These are phyloP conservation scores for Quadriops clusia DNA, from an alignment of 2,888 invertebrate genomes.

Conservation along the genomic window DNA sequence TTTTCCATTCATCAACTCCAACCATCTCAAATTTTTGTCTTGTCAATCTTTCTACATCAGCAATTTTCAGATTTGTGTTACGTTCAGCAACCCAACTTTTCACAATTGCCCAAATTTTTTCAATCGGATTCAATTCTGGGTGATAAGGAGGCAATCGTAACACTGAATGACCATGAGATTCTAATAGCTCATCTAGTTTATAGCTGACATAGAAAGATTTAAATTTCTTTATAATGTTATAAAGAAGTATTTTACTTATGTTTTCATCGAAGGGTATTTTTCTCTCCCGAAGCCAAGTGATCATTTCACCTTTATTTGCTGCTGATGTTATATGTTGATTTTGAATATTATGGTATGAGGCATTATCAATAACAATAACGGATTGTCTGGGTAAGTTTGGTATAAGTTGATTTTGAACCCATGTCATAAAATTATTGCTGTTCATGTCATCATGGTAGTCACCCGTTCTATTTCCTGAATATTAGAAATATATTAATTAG, in stretches of 20 bases:
- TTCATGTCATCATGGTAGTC: constrained; percentile 26
- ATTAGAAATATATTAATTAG: background rate
- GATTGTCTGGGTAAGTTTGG: constrained; percentile 21
- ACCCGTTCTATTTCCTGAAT: constrained; percentile 15
- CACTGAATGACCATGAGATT: constrained; percentile 3
- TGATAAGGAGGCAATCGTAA: constrained; percentile 7
- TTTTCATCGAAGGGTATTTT: constrained; percentile 5
- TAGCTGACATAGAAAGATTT: background rate
- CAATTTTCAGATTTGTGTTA: constrained; percentile 8
- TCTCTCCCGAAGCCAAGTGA: constrained; percentile 7
- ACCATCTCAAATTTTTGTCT: constrained; percentile 6
- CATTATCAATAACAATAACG: constrained; percentile 15
- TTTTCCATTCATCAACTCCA: constrained; percentile 2
- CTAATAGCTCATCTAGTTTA: constrained; percentile 6
- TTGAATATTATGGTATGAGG: constrained; percentile 21
- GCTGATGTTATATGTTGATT: constrained; percentile 3
- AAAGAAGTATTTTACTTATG: too few relatives aligned
- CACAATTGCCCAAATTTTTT: constrained; percentile 9
- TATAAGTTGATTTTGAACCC: constrained; percentile 19
- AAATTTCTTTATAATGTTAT: constrained; percentile 1
- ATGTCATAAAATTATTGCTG: constrained; percentile 20
- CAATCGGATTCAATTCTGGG: constrained; percentile 8
- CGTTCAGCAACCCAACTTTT: constrained; percentile 5
- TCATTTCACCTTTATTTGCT: constrained; percentile 8
- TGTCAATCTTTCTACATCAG: constrained; percentile 6